Evolutionary conservation across 2,797 vertebrate genomes (phyloP).

Genomic region (Bufotes viridis): DNA sequence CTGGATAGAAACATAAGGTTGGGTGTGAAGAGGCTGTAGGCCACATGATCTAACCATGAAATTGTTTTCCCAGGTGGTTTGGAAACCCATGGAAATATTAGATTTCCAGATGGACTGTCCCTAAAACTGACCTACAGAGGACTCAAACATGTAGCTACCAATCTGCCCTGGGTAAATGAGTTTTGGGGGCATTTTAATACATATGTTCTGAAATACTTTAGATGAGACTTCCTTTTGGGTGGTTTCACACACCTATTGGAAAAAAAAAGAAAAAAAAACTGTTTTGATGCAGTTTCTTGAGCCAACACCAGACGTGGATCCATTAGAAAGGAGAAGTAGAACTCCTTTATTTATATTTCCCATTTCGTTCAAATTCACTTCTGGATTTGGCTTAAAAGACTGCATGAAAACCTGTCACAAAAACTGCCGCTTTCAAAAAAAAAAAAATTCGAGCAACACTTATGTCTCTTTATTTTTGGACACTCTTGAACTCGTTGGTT

Average conservation of each 20-base stretch:
- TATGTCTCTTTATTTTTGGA: background rate
- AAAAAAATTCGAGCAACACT: too few relatives aligned
- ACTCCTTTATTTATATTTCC: too few relatives aligned
- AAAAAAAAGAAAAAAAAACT: too few relatives aligned
- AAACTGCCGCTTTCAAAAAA: too few relatives aligned
- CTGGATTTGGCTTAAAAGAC: too few relatives aligned
- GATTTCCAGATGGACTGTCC: constrained; percentile 44
- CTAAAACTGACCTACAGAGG: constrained; percentile 14
- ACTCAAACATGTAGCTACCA: background rate
- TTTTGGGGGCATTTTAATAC: background rate
- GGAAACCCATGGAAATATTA: constrained; percentile 25
- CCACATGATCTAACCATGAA: constrained; percentile 35
- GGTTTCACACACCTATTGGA: too few relatives aligned
- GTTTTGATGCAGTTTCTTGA: too few relatives aligned
- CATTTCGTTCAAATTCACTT: too few relatives aligned
- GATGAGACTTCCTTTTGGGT: too few relatives aligned
- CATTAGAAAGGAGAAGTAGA: too few relatives aligned
- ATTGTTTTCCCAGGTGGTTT: constrained; percentile 58
- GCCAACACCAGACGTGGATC: too few relatives aligned
- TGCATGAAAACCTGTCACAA: too few relatives aligned
- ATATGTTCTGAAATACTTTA: background rate
- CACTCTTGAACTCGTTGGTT: background rate
- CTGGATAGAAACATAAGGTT: constrained; percentile 54
- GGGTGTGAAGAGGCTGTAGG: constrained; percentile 49
- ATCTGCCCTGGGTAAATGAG: background rate